phyloP scores from a whole-genome alignment of 2,113 vertebrate species.

The Lucifuga dentata region DNA sequence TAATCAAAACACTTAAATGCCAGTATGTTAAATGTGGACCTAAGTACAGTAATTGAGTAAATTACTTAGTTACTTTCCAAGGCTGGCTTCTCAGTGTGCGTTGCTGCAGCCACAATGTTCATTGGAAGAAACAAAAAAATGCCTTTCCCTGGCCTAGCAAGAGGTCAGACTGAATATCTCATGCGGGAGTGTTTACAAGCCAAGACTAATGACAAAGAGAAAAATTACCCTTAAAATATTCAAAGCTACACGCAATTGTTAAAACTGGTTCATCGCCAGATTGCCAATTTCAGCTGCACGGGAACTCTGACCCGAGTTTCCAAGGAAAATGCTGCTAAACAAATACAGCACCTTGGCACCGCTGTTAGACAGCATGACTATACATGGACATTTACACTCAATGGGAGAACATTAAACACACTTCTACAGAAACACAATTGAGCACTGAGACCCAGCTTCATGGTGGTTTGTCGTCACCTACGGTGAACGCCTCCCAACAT shows the following conservation, averaged over 20 bases:
- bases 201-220: not conserved
- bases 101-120: slow-evolving; percentile 10
- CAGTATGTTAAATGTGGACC: no score
- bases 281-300: slow-evolving; percentile 29
- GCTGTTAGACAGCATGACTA: slow-evolving; percentile 42
- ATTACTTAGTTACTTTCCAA: no score
- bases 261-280: slow-evolving; percentile 49
- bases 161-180: slow-evolving; percentile 9
- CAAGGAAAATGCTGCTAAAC: slow-evolving; percentile 58
- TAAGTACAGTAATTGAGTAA: no score
- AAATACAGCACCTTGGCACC: slow-evolving; percentile 56
- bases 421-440: slow-evolving; percentile 29
- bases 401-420: slow-evolving; percentile 52
- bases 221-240: slow-evolving; percentile 25
- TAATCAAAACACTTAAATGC: no score
- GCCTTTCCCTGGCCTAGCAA: not conserved
- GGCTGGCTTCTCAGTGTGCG: slow-evolving; percentile 24
- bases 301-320: slow-evolving; percentile 52
- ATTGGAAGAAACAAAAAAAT: slow-evolving; percentile 32
- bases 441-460: slow-evolving; percentile 48
- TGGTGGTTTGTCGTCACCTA: slow-evolving; percentile 68
- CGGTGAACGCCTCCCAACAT: slow-evolving; percentile 31
- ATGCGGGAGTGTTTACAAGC: slow-evolving; percentile 15
- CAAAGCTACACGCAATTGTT: slow-evolving; percentile 21
- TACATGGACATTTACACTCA: slow-evolving; percentile 51